Conservation (phyloP, 2,797 vertebrate species). For the Thaleichthys pacificus region DNA sequence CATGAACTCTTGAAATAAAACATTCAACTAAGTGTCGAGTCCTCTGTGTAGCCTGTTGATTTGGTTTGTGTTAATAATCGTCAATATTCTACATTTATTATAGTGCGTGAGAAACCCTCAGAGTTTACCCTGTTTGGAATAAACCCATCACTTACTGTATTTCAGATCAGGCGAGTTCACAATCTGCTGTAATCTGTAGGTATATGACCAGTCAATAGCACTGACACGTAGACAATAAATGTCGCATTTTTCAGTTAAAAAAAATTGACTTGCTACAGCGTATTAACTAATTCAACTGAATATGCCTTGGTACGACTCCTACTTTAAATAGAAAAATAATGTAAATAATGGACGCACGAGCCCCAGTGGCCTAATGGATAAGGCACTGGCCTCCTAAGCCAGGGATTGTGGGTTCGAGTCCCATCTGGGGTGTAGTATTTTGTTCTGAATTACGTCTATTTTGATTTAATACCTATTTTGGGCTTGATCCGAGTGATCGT, state of each 20-base stretch:
- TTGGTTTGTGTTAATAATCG: no score
- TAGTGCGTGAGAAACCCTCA: no score
- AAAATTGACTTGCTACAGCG: background rate
- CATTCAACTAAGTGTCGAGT: no score
- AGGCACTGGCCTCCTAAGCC: slow-evolving; percentile 62
- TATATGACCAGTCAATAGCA: background rate
- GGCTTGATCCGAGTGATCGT: background rate
- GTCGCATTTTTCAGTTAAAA: background rate
- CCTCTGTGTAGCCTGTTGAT: no score
- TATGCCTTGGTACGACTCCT: no score
- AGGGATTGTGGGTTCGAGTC: slow-evolving; percentile 74
- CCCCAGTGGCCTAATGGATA: slow-evolving; percentile 54
- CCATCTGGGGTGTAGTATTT: slow-evolving; percentile 58
- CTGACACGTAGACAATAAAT: no score
- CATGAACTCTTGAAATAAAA: no score
- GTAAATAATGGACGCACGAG: slow-evolving; percentile 52
- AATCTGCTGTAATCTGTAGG: background rate
- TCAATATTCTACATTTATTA: no score
- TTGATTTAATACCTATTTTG: background rate
- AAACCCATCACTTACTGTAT: no score
- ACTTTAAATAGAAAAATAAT: background rate
- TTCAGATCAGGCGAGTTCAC: no score
- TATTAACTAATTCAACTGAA: background rate
- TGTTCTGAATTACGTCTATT: background rate
- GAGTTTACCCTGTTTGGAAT: no score